Base-by-base conservation (phyloP, 2,888 invertebrate species). In the Trissoscelio sp. region DNA sequence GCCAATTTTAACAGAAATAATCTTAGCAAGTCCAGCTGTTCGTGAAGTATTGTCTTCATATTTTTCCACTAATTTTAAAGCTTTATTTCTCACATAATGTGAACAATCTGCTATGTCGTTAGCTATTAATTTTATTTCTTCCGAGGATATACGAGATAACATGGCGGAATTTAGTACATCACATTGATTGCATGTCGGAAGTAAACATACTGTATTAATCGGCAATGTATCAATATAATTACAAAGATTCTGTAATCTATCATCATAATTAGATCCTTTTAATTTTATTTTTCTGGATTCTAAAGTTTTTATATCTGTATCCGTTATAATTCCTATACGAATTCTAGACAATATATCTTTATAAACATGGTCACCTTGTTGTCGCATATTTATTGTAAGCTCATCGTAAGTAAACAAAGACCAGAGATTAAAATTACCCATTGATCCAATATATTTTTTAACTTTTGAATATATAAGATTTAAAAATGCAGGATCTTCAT, bases 311-410 rank as follows among this genome's bases (percentile, higher is more conserved):
- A 77, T 62, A 28, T 80, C 81, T 1, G 12, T 9, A 5, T 53
- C 5, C 0, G 53, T 51, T 2, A 77, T 9, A 37, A 57, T 42
- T 34, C 82, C 77, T 20, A 82, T 42, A 16, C 80, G 53, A 46
- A 83, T 78, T 58, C 60, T 62, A 1, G 83, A 84, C 5, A 87
- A 77, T 70, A 86, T 79, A 11, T 85, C 74, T 4, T 83, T 44
- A 81, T 86, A 88, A 51, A 74, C 44, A 37, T 51, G 9, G 77
- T 85, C 85, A 28, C 70, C 70, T 74, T 79, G 75, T 69, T 85
- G 86, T 73, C 87, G 80, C 84, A 88, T 87, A 70, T 88, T 87
- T 11, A 86, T 86, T 24, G 82, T 82, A 58, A 88, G 84, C 82
- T 88, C 87, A 20, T 85, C 86, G 51, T 88, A 89, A 7, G 48